A percentile compares a stretch with the other conserved stretches of the same genome.
Evolutionary conservation across 2,888 invertebrate species (phyloP).

Genomic region (Ctena decussata): DNA sequence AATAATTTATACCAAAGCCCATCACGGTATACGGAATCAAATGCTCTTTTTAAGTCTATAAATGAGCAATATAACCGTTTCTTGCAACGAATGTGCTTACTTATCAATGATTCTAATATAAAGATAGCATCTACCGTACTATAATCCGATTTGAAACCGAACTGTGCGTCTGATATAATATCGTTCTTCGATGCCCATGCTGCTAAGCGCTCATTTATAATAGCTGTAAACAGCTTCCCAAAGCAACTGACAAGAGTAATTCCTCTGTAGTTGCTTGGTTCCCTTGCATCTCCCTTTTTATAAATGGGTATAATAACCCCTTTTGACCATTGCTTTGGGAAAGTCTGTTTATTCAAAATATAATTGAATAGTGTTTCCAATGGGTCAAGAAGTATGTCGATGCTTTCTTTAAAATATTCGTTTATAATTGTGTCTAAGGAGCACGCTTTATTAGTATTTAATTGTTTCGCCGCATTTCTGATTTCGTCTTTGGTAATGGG

Average conservation of each 20-base stretch:
- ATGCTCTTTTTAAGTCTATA: slow-evolving; percentile 45
- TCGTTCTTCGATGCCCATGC: slow-evolving; percentile 30
- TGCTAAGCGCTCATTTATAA: slow-evolving; percentile 50
- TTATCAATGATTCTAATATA: slow-evolving; percentile 32
- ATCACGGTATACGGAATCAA: slow-evolving; percentile 45
- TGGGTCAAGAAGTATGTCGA: neutral
- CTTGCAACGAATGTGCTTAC: slow-evolving; percentile 25
- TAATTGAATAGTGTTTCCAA: neutral
- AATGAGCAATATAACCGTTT: slow-evolving; percentile 44
- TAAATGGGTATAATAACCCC: slow-evolving; percentile 51
- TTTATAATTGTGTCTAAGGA: neutral
- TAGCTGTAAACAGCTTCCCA: slow-evolving; percentile 46
- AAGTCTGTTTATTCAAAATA: slow-evolving; percentile 24
- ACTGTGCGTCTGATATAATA: slow-evolving; percentile 53
- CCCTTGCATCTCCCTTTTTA: slow-evolving; percentile 42
- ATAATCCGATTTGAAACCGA: slow-evolving; percentile 45
- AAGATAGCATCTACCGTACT: slow-evolving; percentile 59
- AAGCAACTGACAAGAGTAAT: slow-evolving; percentile 51
- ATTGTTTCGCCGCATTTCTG: neutral
- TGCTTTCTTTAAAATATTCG: slow-evolving; percentile 1
- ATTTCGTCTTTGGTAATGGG: neutral
- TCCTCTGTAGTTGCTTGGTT: slow-evolving; percentile 49
- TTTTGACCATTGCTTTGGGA: slow-evolving; percentile 39
- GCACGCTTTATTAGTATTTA: neutral
- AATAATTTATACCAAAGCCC: slow-evolving; percentile 51